Evolutionary conservation across 2,797 vertebrate species (phyloP), one percentile per base, ranked within the genome.

Genomic region (Heliangelus exortis): DNA sequence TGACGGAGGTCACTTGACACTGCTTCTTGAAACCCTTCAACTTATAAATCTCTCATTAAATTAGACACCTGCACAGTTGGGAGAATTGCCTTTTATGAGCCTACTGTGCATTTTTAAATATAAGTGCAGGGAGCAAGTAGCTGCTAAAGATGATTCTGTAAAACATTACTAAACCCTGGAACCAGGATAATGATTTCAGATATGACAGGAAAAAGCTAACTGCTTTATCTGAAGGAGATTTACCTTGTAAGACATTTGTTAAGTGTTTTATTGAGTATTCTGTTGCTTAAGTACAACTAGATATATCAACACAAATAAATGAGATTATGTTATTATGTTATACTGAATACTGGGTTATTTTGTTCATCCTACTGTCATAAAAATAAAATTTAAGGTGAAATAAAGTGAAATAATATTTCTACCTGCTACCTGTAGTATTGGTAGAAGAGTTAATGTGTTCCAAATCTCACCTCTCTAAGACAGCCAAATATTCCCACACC

Each of bases 21-120:
- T 90, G 53, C 26, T 76, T 6, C 75, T 89, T 75, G 61, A 93
- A 89, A 87, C 39, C 10, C 58, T 68, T 95, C 86, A 90, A 17
- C 68, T 72, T 78, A 89, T 87, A 85, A 93, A 87, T 76, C 73
- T 90, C 82, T 88, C 48, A 91, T 92, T 93, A 92, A 95, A 92
- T 83, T 76, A 95, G 94, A 85, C 89, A 96, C 72, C 66, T 89
- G 79, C 28, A 53, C 55, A 12, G 53, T 22, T 76, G 61, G 63
- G 53, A 84, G 53, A 82, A 88, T 54, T 90, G 67, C 45, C 48
- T 80, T 84, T 92, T 77, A 90, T 78, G 82, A 93, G 65, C 15
- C 74, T 72, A 51, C n/a, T 53, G n/a, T 18, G 54, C 0, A 0
- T 78, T 92, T 90, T 86, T 50, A 88, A 50, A 26, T 75, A 28